Evolutionary conservation across 1,140 invertebrate species (phyloP), one percentile per base, ranked within the genome.

Genomic region (Wasmannia auropunctata): DNA sequence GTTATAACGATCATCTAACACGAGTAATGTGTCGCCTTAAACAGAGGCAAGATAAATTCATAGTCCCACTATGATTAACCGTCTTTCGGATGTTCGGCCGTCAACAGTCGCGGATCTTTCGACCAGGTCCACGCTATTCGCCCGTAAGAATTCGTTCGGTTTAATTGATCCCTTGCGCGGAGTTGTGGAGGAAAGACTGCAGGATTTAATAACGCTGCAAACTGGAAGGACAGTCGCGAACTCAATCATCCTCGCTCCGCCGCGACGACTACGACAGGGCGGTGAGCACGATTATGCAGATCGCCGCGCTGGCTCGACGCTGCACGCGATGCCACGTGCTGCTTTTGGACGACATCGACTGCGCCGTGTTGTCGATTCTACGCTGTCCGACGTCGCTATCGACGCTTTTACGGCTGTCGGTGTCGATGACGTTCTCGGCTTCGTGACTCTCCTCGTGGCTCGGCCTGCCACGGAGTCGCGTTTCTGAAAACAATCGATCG

Each of bases 341-440:
- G 51, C 89, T 86, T 74, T 76, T 94, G n/a, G 94, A 94, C 14
- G 94, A 95, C 91, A 95, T 94, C 70, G 94, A 95, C 75, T 94
- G 94, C 11, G 94, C 92, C 34, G 94, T 94, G 84, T 95, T 95
- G 77, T 95, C 94, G 60, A 92, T 91, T 87, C 91, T 90, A 28
- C 72, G 88, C 56, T 83, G 80, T n/a, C 86, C 79, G 6, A 88
- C 70, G 11, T 94, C 90, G n/a, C 70, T 46, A 34, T 88, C 87
- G 31, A 86, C 60, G 56, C 67, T 81, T 60, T 91, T 88, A 5
- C 77, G 85, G 10, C 67, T 81, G 56, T 91, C 65, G 16, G 74
- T 87, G 10, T 79, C 58, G 10, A 85, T 75, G 46, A 43, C 54
- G 43, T 91, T 92, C 58, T 90, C 88, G 25, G 67, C 89, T 11